Base-by-base conservation (phyloP, 2,113 vertebrate genomes). In the Dinomys branickii region DNA sequence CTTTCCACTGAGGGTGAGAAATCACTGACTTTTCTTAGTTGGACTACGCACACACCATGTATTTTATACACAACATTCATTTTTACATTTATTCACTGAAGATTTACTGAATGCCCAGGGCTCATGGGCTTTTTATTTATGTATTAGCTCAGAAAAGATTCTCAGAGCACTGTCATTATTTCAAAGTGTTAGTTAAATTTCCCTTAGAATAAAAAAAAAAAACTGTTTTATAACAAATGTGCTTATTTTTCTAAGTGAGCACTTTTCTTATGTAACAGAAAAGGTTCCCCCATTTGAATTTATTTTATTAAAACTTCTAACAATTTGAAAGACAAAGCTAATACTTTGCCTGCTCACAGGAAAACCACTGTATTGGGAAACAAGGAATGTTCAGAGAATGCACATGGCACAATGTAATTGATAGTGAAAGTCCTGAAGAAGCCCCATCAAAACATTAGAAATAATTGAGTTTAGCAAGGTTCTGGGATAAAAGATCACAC, bases 51-150 rank as follows among this genome's bases (percentile, higher is more conserved):
- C 1, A 54, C 13, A 67, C 63, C 35, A 65, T 87, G 26, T 69
- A 75, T 58, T 90, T 94, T 91, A 75, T 87, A 84, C 14, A 75
- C 20, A 3, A 50, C 50, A 41, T 92, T 96, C 50, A 69, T 41
- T 96, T 90, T 96, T 75, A 52, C 20, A 88, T 95, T 90, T 38
- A 92, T 63, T 85, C 85, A 26, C 1, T 81, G 75, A 92, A 90
- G 13, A 81, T 94, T 75, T 96, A 92, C 73, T 67, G 80, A 84
- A 3, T 94, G n/a, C 56, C 52, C 13, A 73, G 7, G 81, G 58
- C 26, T 61, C 41, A 75, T 92, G 38, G 52, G 20, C 4, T 89
- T 83, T 85, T 83, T 77, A 71, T 83, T 69, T 28, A 73, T 94
- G 80, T 38, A n/a, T 20, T 89, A 85, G 3, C 52, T 87, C 58